Conservation (phyloP, 2,113 vertebrate genomes). For the Sapayoa aenigma region DNA sequence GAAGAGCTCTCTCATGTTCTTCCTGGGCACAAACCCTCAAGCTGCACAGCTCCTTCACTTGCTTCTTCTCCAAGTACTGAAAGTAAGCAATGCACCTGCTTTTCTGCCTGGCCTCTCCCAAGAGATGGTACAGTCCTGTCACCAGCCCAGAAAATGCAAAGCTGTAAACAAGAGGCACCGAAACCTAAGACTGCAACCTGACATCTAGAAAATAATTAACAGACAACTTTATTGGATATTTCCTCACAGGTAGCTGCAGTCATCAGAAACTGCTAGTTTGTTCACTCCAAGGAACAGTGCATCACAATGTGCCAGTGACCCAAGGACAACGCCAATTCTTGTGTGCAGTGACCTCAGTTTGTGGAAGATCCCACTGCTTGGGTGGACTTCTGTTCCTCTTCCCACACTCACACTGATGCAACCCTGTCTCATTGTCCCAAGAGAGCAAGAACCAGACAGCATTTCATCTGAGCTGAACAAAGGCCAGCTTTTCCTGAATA, state of each 20-base stretch:
- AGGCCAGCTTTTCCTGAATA: not conserved
- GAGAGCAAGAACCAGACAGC: not conserved
- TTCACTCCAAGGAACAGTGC: not conserved
- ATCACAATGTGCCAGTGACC: not conserved
- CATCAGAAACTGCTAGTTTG: fast-evolving
- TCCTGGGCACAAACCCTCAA: not conserved
- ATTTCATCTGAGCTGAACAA: not conserved
- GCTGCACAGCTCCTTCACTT: not conserved
- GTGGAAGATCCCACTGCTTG: not conserved
- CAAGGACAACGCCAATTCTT: not conserved
- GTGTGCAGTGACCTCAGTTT: not conserved
- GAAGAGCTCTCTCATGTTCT: not conserved
- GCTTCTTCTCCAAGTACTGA: not conserved
- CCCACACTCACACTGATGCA: not conserved
- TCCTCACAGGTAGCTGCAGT: not conserved
- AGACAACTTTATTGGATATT: not conserved
- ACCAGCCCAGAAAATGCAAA: not conserved
- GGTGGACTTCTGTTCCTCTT: not conserved
- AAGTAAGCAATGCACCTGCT: not conserved
- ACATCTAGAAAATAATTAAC: not conserved
- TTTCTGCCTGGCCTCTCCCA: not conserved
- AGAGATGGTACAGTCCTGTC: not conserved
- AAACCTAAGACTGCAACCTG: not conserved
- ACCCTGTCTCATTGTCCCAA: not conserved
- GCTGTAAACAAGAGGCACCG: not conserved